These are phyloP conservation scores for Cyrtorhinus lividipennis DNA, from an alignment of 1,140 invertebrate genomes.

Conservation along the genomic window DNA sequence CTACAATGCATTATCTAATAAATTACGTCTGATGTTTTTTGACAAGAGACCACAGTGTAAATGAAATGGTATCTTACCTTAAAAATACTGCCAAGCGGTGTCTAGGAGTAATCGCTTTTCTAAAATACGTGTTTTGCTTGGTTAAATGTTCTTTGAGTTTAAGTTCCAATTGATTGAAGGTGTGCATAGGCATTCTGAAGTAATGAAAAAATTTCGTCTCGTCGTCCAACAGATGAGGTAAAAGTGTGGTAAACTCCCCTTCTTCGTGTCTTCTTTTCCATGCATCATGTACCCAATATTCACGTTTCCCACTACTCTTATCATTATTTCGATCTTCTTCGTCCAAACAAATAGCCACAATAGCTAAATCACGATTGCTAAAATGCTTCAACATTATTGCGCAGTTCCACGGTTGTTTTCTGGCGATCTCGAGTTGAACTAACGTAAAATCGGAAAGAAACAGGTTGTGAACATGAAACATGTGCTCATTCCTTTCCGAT, in stretches of 20 bases:
- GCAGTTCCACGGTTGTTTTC: not conserved
- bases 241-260: conserved; percentile 15
- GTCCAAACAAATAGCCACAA: not conserved
- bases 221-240: conserved; percentile 12
- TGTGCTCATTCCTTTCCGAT: not conserved
- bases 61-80: conserved; percentile 9
- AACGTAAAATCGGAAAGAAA: not conserved
- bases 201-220: conserved; percentile 20
- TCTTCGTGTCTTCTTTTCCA: conserved; percentile 6
- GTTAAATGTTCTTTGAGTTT: conserved; percentile 10
- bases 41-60: too few species aligned
- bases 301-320: not conserved
- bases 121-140: conserved; percentile 13
- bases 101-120: conserved; percentile 6
- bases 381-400: not conserved
- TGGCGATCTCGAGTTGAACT: too few species aligned
- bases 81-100: conserved; percentile 10
- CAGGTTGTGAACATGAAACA: not conserved
- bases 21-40: not conserved
- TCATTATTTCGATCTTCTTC: not conserved
- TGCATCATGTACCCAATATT: not conserved
- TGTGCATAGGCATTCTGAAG: conserved; percentile 15
- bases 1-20: not conserved
- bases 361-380: not conserved
- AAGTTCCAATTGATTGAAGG: conserved; percentile 7